Base-by-base conservation (phyloP, 2,888 invertebrate genomes). In the Diaphora mendica region DNA sequence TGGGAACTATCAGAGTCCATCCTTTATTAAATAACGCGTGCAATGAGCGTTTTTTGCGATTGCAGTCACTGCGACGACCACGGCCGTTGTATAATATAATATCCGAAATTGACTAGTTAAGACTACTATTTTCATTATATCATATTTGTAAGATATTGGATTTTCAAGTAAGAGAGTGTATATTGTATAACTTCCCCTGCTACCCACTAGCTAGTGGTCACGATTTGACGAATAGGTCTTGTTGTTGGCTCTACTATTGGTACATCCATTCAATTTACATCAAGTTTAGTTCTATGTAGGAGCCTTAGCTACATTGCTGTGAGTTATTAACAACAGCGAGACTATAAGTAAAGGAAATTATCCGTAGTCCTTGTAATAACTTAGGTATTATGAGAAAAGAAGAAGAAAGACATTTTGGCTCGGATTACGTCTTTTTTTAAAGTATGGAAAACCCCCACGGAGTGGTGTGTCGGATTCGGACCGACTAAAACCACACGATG, bases 1-100 rank as follows among this genome's bases (percentile, higher is more conserved):
- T 88, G 88, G 85, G 89, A 88, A 89, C 86, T 81, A 85, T 82
- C 84, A 70, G 73, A 82, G 77, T 81, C 79, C 78, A 81, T 84
- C 80, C 79, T 82, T 79, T 77, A 79, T 70, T 82, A 79, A 85
- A 83, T 85, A 83, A 77, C 84, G 82, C 83, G 82, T 83, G 80
- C 81, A 82, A 78, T 73, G 75, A 76, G 74, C 74, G 77, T 79
- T 86, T 81, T 86, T 87, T 86, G 82, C 81, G 66, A 82, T 79
- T 76, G 67, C 70, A 17, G 67, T 69, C 69, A 74, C 48, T 77
- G 33, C 51, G 51, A 64, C 30, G 44, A 26, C 23, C 39, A 48
- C 44, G 42, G 20, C 20, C 55, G 30, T 44, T 70, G 51, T 55
- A 3, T 68, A 51, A 68, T n/a, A 23, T 23, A 68, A 51, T 8